These are phyloP conservation scores for Meloidogyne hapla DNA, from an alignment of 1,140 invertebrate species.

Conservation along the genomic window DNA sequence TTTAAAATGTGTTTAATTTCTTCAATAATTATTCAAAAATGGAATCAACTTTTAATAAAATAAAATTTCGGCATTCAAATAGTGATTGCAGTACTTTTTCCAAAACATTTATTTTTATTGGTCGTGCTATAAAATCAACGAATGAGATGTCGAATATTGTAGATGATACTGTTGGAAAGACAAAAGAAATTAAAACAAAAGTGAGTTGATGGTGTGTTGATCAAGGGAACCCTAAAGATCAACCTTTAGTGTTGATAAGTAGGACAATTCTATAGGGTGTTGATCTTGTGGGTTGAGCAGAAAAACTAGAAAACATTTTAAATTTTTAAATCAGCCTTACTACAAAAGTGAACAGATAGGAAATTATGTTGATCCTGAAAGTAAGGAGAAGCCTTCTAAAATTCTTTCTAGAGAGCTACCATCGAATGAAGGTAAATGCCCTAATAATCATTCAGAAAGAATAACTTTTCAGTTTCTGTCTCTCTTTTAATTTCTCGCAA, in stretches of 20 bases:
- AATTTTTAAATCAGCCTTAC: background rate
- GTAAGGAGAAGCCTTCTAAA: background rate
- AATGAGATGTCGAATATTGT: background rate
- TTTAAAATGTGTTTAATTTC: background rate
- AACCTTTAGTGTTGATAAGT: too few relatives aligned
- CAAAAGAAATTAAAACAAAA: background rate
- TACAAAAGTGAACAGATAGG: background rate
- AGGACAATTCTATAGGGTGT: too few relatives aligned
- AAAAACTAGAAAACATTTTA: background rate
- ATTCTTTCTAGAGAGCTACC: background rate
- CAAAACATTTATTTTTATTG: background rate
- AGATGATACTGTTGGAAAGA: background rate
- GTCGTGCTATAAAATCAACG: background rate
- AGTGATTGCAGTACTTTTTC: background rate
- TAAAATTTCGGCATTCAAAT: background rate
- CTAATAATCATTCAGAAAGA: too few relatives aligned
- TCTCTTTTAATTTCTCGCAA: constrained; percentile 31
- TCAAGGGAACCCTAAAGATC: too few relatives aligned
- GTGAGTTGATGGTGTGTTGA: background rate
- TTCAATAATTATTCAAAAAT: background rate
- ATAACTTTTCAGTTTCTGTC: constrained; percentile 9
- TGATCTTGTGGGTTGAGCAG: too few relatives aligned
- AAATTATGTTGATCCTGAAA: background rate
- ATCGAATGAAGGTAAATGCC: background rate
- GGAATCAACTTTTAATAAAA: background rate